Evolutionary conservation across 2,797 vertebrate genomes (phyloP).

Genomic region (Allobates femoralis): DNA sequence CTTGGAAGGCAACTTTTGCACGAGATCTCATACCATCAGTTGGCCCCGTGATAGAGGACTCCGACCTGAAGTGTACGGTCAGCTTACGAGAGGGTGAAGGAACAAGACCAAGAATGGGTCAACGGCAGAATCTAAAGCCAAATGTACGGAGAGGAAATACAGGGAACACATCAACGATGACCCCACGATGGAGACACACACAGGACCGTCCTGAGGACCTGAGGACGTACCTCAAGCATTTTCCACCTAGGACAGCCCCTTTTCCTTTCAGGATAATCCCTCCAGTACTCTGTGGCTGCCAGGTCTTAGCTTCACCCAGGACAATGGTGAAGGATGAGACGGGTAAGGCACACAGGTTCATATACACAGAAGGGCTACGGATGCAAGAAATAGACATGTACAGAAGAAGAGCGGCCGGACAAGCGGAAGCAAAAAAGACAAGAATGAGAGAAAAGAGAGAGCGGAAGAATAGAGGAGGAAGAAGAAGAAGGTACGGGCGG

Average conservation of each 20-base stretch:
- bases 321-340: conserved; percentile 43
- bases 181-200: background rate
- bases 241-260: conserved; percentile 30
- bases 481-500: background rate
- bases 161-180: background rate
- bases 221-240: conserved; percentile 32
- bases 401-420: conserved; percentile 11
- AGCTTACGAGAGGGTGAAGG: background rate
- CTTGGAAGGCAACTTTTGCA: background rate
- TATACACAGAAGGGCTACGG: conserved; percentile 19
- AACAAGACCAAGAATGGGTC: conserved; percentile 7
- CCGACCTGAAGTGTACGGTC: background rate
- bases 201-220: conserved; percentile 29
- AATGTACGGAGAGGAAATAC: background rate
- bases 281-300: conserved; percentile 43
- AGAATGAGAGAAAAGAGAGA: background rate
- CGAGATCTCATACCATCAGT: background rate
- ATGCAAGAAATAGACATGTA: conserved; percentile 38
- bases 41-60: background rate
- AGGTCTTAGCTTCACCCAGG: conserved; percentile 37
- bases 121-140: background rate
- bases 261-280: conserved; percentile 35
- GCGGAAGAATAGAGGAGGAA: background rate
- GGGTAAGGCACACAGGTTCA: conserved; percentile 39
- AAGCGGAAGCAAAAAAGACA: conserved; percentile 3